Evolutionary conservation across 2,797 vertebrate species (phyloP).

Genomic region (Vespertilio murinus): DNA sequence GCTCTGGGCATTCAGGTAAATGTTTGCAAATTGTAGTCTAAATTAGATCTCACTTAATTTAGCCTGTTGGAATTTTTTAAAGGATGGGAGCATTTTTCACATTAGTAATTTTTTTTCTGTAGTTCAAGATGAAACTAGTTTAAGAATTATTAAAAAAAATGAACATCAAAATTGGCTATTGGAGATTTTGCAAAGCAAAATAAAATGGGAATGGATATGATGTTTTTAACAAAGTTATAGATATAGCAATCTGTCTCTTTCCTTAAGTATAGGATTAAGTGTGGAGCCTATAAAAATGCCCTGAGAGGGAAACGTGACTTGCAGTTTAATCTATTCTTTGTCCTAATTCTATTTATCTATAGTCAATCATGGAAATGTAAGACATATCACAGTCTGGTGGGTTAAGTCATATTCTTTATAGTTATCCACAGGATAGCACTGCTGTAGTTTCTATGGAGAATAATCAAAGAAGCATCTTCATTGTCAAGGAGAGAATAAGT

Average conservation of each 20-base stretch:
- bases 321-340: background rate
- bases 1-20: constrained; percentile 20
- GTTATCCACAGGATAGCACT: background rate
- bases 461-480: background rate
- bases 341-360: background rate
- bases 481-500: background rate
- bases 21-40: background rate
- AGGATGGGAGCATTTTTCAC: background rate
- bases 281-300: background rate
- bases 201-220: background rate
- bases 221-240: constrained; percentile 1
- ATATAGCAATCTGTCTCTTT: background rate
- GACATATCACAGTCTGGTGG: background rate
- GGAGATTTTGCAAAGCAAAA: background rate
- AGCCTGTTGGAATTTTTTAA: constrained; percentile 12
- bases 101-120: background rate
- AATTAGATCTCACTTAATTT: constrained; percentile 22
- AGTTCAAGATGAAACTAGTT: background rate
- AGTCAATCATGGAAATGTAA: background rate
- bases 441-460: background rate
- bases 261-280: background rate
- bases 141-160: background rate
- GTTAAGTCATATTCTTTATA: background rate
- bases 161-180: background rate
- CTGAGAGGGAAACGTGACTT: background rate